Conservation (phyloP, 1,140 invertebrate species). For the Theocolax elegans region DNA sequence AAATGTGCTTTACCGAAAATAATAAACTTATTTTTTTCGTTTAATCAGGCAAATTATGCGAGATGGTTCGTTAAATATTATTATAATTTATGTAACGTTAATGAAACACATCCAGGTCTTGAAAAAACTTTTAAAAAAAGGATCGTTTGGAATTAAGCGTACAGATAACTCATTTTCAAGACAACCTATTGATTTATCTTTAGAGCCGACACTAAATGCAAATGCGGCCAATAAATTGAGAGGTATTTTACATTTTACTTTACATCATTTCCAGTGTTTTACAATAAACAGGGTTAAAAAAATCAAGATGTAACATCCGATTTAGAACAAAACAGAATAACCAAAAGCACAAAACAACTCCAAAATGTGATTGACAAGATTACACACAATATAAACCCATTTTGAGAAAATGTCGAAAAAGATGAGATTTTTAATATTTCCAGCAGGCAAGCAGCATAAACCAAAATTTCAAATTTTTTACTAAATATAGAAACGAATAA, state of each 20-base stretch:
- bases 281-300: neutral
- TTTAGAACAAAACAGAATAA: neutral
- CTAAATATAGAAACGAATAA: too few relatives aligned
- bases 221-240: conserved; percentile 5
- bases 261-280: neutral
- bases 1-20: conserved; percentile 52
- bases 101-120: conserved; percentile 51
- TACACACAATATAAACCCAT: neutral
- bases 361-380: neutral
- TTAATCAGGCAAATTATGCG: conserved; percentile 57
- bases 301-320: neutral
- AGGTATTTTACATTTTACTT: neutral
- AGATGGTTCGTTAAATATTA: conserved; percentile 45
- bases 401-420: conserved; percentile 4
- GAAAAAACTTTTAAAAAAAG: conserved; percentile 38
- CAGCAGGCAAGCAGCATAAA: too few relatives aligned
- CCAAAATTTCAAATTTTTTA: too few relatives aligned
- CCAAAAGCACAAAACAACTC: neutral
- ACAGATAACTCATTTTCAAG: neutral
- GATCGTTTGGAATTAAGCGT: conserved; percentile 42
- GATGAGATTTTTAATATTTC: too few relatives aligned
- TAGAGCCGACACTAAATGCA: conserved; percentile 8
- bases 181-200: conserved; percentile 9
- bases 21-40: conserved; percentile 53
- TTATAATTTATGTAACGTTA: conserved; percentile 42